phyloP scores from a whole-genome alignment of 2,797 vertebrate genomes.

The Clarias laeviceps region DNA sequence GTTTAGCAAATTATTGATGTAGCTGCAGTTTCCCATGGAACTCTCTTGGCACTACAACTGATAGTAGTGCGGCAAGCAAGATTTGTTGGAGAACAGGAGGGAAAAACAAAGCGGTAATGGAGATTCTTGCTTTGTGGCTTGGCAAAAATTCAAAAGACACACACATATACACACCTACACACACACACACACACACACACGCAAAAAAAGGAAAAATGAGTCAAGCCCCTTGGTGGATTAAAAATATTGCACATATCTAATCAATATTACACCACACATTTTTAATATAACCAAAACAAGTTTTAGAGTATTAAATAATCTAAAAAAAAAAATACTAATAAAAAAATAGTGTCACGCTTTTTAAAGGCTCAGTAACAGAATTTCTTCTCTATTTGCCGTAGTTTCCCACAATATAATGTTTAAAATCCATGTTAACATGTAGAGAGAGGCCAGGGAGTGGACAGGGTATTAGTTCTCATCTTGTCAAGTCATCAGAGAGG shows the following conservation, averaged over 20 bases:
- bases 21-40: background rate
- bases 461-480: slow-evolving; percentile 50
- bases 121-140: slow-evolving; percentile 4
- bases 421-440: slow-evolving; percentile 22
- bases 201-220: background rate
- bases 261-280: background rate
- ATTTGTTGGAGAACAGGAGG: background rate
- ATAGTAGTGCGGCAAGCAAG: background rate
- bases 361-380: background rate
- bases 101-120: background rate
- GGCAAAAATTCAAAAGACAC: slow-evolving; percentile 9
- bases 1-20: background rate
- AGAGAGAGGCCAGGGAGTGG: slow-evolving; percentile 14
- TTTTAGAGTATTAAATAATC: background rate
- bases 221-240: background rate
- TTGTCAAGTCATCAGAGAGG: slow-evolving; percentile 50
- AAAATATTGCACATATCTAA: background rate
- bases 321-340: background rate
- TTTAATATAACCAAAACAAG: background rate
- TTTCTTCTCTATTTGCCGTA: slow-evolving; percentile 10
- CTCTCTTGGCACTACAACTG: background rate
- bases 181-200: too few relatives aligned
- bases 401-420: slow-evolving; percentile 19
- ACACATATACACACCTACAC: too few relatives aligned
- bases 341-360: background rate